Conservation (phyloP, 2,797 vertebrate species). For the Danio aesculapii region DNA sequence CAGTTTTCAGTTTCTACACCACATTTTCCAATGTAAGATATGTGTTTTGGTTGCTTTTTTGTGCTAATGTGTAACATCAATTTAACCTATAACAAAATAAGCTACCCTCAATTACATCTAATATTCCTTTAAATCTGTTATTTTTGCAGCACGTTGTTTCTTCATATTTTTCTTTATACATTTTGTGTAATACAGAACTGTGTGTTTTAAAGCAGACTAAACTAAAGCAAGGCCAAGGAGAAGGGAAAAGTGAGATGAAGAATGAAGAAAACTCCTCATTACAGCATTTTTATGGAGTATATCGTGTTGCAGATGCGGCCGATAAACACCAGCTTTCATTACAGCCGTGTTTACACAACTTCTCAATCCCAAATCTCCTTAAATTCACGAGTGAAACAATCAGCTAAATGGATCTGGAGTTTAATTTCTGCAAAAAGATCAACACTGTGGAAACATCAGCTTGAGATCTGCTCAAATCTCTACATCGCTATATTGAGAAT, state of each 20-base stretch:
- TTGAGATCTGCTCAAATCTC: conserved; percentile 36
- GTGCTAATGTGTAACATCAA: no score
- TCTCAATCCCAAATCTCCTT: conserved; percentile 36
- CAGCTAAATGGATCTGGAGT: conserved; percentile 38
- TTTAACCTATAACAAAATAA: no score
- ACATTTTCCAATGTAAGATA: no score
- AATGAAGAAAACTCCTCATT: conserved; percentile 39
- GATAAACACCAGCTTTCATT: conserved; percentile 25
- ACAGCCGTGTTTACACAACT: conserved; percentile 28
- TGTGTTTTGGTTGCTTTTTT: no score
- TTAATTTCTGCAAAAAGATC: conserved; percentile 49
- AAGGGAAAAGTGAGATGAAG: conserved; percentile 15
- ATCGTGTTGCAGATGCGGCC: conserved; percentile 13
- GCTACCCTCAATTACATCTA: no score
- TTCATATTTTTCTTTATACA: background rate
- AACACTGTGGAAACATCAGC: conserved; percentile 32
- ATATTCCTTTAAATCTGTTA: no score
- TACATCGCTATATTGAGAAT: conserved; percentile 29
- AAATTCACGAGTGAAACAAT: conserved; percentile 46
- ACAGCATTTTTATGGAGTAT: conserved; percentile 39
- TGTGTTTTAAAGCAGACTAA: background rate
- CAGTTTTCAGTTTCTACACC: no score
- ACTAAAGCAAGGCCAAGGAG: background rate
- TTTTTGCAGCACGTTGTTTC: background rate
- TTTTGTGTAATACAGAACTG: background rate